These are phyloP conservation scores for Dorcus parallelipipedus DNA, from an alignment of 2,888 invertebrate genomes.

Conservation along the genomic window DNA sequence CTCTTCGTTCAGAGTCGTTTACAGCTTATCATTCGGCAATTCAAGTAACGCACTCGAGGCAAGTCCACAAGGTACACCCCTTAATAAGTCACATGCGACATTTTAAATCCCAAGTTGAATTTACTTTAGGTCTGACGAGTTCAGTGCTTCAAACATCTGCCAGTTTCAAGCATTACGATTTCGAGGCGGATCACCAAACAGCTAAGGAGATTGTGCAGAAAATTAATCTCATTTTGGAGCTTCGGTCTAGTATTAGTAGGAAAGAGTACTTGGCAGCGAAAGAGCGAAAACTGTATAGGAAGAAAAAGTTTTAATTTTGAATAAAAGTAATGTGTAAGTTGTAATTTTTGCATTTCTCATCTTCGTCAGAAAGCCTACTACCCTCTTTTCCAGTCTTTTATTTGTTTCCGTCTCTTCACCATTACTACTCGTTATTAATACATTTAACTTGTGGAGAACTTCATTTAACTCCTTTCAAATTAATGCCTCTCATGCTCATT, in stretches of 20 bases:
- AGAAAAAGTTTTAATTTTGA: constrained; percentile 11
- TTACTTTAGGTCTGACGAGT: constrained; percentile 1
- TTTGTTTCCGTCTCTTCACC: too few species aligned
- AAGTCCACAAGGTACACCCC: background rate
- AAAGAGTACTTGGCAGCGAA: constrained; percentile 77
- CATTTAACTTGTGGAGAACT: too few species aligned
- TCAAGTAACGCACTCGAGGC: constrained; percentile 1
- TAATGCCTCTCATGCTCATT: too few species aligned
- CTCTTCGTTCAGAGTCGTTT: constrained; percentile 72
- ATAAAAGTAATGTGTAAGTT: constrained; percentile 2
- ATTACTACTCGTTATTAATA: too few species aligned
- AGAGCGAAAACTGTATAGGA: constrained; percentile 61
- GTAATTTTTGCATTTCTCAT: too few species aligned
- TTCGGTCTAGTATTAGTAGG: constrained; percentile 74
- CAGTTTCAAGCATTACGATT: constrained; percentile 82
- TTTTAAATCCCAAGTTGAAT: background rate
- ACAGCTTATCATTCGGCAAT: constrained; percentile 49
- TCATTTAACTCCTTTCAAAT: too few species aligned
- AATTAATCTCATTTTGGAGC: constrained; percentile 80
- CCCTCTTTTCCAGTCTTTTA: too few species aligned
- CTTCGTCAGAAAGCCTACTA: too few species aligned
- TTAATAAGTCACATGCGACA: background rate
- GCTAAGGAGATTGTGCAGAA: constrained; percentile 84
- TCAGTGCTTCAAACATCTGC: constrained; percentile 46
- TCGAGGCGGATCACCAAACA: constrained; percentile 73